A percentile compares a stretch with the other conserved stretches of the same genome.
Evolutionary conservation across 1,140 invertebrate genomes (phyloP).

Genomic region (Drosophila miranda): DNA sequence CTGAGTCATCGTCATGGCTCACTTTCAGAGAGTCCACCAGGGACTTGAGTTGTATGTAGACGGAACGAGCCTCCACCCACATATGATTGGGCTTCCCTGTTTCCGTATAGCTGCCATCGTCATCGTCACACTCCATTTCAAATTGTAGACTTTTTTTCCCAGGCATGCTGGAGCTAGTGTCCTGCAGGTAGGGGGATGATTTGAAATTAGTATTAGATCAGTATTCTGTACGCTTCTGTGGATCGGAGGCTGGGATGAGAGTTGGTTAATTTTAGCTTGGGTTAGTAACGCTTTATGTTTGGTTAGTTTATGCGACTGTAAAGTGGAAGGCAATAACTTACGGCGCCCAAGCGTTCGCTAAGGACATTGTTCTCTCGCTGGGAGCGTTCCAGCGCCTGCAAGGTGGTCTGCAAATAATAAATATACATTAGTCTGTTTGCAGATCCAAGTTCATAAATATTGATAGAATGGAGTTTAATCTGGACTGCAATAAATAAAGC

Average conservation of each 20-base stretch:
- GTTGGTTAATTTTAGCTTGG: neutral
- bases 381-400: constrained; percentile 85
- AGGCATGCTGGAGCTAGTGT: constrained; percentile 74
- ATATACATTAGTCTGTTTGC: neutral
- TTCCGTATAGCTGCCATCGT: constrained; percentile 83
- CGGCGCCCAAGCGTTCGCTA: constrained; percentile 85
- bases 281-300: constrained; percentile 13
- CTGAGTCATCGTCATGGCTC: constrained; percentile 87
- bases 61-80: constrained; percentile 86
- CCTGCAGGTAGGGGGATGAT: constrained; percentile 31
- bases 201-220: neutral
- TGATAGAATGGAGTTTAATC: constrained; percentile 40
- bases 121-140: constrained; percentile 89
- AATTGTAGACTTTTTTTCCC: constrained; percentile 86
- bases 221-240: neutral
- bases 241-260: neutral
- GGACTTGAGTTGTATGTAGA: constrained; percentile 87
- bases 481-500: constrained; percentile 7
- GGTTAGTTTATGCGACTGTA: constrained; percentile 23
- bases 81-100: constrained; percentile 81
- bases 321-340: constrained; percentile 48
- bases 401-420: constrained; percentile 74
- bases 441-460: constrained; percentile 28
- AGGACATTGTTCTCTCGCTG: constrained; percentile 86
- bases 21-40: constrained; percentile 88